Evolutionary conservation across 2,888 invertebrate genomes (phyloP), one percentile per base, ranked within the genome.

Genomic region (Eupithecia subumbrata): DNA sequence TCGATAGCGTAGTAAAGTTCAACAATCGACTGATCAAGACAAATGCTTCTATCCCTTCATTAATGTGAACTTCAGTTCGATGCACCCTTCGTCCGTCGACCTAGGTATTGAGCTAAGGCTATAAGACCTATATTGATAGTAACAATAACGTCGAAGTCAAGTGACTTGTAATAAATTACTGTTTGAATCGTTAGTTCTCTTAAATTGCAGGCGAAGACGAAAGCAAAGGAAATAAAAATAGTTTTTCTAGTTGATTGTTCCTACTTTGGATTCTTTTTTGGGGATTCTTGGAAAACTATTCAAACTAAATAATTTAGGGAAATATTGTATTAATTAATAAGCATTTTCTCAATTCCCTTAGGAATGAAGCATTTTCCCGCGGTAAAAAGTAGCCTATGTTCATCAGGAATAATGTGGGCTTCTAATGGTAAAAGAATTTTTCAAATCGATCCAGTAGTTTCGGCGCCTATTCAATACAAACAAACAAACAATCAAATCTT

Each of bases 21-120:
- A 68, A 68, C 43, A 43, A 68, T 43, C 68, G 40, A 43, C 22
- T 68, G 43, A 68, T 68, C 37, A 43, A 43, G 68, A 68, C 43
- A 25, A 40, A 68, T 68, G 68, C 9, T 25, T 68, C 68, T 14
- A 22, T 43, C 9, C 22, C 43, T 22, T 67, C 68, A 68, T 68
- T 45, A 45, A 22, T 16, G 40, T 43, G 67, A 34, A 18, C 64
- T 67, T 40, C n/a, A 43, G 68, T 68, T 68, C 68, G 43, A 43
- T 68, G 68, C 68, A 68, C 68, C 68, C 43, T 43, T 25, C 25
- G 11, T 37, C 68, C 22, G 14, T 5, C 22, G 2, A 14, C 25
- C 60, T 60, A 14, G 60, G 60, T 22, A 12, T 56, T n/a, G 7
- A 56, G 25, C 12, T 14, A 12, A 25, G 5, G 22, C 9, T 22